Evolutionary conservation across 2,113 vertebrate species (phyloP).

Genomic region (Coreoperca whiteheadi): DNA sequence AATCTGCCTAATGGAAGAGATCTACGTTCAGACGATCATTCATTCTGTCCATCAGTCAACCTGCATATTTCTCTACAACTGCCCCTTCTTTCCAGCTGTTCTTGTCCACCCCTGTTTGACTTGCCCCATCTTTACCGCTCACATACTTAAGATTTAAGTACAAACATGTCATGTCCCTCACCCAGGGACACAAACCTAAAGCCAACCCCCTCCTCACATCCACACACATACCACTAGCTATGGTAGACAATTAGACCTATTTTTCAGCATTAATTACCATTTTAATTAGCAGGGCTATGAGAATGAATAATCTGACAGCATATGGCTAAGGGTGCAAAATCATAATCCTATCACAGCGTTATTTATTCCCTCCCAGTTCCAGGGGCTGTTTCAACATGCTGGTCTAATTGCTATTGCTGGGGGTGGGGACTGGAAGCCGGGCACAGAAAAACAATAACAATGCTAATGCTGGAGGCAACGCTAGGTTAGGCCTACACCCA

Average conservation of each 20-base stretch:
- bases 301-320: constrained; percentile 77
- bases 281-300: constrained; percentile 78
- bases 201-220: constrained; percentile 20
- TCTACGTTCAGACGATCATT: constrained; percentile 25
- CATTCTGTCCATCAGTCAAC: constrained; percentile 11
- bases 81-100: constrained; percentile 36
- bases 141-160: constrained; percentile 29
- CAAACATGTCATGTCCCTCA: constrained; percentile 30
- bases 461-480: constrained; percentile 62
- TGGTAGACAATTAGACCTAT: constrained; percentile 50
- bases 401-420: constrained; percentile 74
- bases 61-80: constrained; percentile 19
- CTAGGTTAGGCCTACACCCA: constrained; percentile 45
- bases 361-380: constrained; percentile 71
- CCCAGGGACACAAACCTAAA: constrained; percentile 16
- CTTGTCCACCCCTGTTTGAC: constrained; percentile 12
- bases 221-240: constrained; percentile 16
- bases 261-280: constrained; percentile 75
- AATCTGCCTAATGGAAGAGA: constrained; percentile 12
- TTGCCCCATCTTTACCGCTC: constrained; percentile 41
- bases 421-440: constrained; percentile 57
- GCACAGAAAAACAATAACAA: constrained; percentile 75
- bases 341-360: constrained; percentile 78
- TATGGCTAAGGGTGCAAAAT: constrained; percentile 76
- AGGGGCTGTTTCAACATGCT: constrained; percentile 70